phyloP scores from a whole-genome alignment of 2,113 vertebrate species.

The Deroptyus accipitrinus region DNA sequence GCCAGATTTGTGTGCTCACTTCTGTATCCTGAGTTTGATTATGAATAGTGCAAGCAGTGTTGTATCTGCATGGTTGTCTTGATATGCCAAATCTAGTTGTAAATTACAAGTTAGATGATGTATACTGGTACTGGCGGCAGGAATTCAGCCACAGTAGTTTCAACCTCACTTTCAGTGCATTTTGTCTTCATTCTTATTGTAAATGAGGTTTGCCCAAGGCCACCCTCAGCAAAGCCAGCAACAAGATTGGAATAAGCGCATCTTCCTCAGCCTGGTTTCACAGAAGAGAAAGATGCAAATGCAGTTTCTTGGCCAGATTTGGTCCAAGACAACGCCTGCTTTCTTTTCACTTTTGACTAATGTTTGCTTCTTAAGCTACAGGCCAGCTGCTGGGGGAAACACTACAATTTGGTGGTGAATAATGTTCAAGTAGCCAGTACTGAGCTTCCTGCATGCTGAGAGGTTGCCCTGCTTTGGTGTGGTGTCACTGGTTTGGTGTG shows the following conservation, averaged over 20 bases:
- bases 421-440: not conserved
- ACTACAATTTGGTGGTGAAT: not conserved
- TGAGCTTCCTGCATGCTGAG: not conserved
- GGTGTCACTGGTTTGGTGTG: not conserved
- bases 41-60: not conserved
- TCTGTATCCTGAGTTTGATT: not conserved
- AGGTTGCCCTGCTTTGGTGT: not conserved
- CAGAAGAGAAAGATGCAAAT: not conserved
- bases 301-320: not conserved
- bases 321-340: not conserved
- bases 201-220: not conserved
- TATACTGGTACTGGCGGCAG: not conserved
- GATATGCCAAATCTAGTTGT: not conserved
- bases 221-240: not conserved
- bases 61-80: not conserved
- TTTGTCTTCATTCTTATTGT: not conserved
- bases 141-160: not conserved
- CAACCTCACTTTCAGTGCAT: not conserved
- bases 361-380: not conserved
- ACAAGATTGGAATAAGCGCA: not conserved
- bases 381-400: not conserved
- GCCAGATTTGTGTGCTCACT: accelerated
- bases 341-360: not conserved
- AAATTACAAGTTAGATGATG: not conserved
- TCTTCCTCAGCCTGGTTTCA: not conserved